phyloP scores from a whole-genome alignment of 2,113 vertebrate species.

The Xenopus tropicalis region DNA sequence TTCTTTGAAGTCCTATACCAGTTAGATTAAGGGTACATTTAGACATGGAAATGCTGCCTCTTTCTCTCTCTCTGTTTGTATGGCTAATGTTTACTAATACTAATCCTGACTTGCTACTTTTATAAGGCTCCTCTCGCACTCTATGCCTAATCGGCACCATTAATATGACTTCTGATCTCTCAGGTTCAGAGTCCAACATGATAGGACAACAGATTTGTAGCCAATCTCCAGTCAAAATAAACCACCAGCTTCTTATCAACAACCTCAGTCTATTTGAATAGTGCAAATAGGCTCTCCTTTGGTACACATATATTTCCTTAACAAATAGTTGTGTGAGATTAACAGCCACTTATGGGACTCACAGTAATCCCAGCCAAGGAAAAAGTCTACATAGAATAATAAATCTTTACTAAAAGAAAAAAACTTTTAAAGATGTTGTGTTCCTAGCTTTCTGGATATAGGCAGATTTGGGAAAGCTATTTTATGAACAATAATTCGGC shows the following conservation, averaged over 20 bases:
- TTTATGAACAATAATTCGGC: conserved; percentile 21
- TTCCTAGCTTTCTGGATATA: conserved; percentile 15
- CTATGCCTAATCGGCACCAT: conserved; percentile 6
- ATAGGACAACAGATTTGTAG: conserved; percentile 17
- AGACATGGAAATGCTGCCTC: background rate
- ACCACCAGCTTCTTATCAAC: conserved; percentile 23
- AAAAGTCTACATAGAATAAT: conserved; percentile 24
- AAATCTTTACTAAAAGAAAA: conserved; percentile 13
- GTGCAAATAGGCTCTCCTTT: conserved; percentile 42
- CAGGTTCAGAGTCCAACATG: conserved; percentile 21
- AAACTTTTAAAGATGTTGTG: conserved; percentile 36
- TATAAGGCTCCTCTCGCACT: background rate
- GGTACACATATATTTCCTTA: conserved; percentile 40
- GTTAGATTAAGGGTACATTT: conserved; percentile 25
- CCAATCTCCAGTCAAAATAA: conserved; percentile 45
- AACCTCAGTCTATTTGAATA: conserved; percentile 26
- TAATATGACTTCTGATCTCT: conserved; percentile 36
- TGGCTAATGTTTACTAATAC: conserved; percentile 5
- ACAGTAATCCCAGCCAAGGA: conserved; percentile 21
- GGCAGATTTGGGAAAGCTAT: conserved; percentile 9
- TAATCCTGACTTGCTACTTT: conserved; percentile 11
- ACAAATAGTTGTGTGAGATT: conserved; percentile 37
- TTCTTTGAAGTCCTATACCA: conserved; percentile 30
- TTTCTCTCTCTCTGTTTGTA: background rate
- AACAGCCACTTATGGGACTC: conserved; percentile 23